These are phyloP conservation scores for Scolopax rusticola DNA, from an alignment of 2,797 vertebrate genomes.

Conservation along the genomic window DNA sequence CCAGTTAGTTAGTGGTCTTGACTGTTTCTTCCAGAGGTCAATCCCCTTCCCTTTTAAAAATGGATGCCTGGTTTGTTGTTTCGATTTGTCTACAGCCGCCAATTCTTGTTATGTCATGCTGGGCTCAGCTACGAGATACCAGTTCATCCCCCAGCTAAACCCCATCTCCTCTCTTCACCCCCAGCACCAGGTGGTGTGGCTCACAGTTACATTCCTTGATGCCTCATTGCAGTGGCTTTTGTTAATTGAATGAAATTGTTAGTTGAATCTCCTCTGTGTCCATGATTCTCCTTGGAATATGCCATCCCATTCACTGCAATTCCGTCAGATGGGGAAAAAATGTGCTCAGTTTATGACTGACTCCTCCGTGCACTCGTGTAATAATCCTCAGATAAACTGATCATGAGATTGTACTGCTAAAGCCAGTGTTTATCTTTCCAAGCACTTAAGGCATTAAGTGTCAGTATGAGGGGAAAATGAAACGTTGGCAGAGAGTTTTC, in stretches of 20 bases:
- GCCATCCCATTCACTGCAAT: not conserved
- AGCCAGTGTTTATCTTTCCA: conserved; percentile 66
- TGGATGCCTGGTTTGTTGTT: not conserved
- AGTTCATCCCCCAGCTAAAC: not conserved
- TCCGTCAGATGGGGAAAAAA: not conserved
- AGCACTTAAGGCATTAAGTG: conserved; percentile 68
- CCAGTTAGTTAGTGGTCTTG: not conserved
- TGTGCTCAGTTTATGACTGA: conserved; percentile 21
- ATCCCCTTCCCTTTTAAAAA: not conserved
- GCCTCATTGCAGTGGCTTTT: not conserved
- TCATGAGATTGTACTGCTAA: conserved; percentile 55
- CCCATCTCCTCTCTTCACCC: not conserved
- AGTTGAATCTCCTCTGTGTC: not conserved
- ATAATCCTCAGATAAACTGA: conserved; percentile 68
- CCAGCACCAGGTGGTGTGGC: not conserved
- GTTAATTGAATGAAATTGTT: not conserved
- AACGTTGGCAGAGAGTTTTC: conserved; percentile 7
- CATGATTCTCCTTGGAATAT: not conserved
- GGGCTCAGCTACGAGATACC: not conserved
- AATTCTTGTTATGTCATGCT: not conserved
- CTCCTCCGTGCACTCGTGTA: not conserved
- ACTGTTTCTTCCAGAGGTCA: not conserved
- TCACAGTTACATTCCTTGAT: not conserved
- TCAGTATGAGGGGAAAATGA: conserved; percentile 45
- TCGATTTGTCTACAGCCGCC: not conserved